A percentile compares a stretch with the other conserved stretches of the same genome.
These are phyloP conservation scores for Tetramorium bicarinatum DNA, from an alignment of 2,888 invertebrate species.

Conservation along the genomic window DNA sequence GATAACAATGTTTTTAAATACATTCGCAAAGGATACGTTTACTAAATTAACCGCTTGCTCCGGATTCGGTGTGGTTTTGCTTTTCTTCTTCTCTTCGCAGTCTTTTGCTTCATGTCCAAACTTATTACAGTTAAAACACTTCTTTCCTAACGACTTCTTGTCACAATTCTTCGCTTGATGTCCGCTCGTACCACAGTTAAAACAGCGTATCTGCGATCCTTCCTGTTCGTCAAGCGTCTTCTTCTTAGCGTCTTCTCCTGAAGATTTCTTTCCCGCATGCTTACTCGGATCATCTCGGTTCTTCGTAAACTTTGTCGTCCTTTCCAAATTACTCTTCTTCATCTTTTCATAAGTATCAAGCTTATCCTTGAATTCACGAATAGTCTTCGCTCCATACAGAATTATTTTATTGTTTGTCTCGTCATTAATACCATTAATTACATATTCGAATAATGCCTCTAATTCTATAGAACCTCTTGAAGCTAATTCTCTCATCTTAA, in stretches of 20 bases:
- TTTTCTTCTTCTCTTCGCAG: neutral
- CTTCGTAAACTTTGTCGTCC: neutral
- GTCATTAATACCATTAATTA: constrained; percentile 46
- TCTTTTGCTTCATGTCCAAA: constrained; percentile 73
- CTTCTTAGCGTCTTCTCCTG: neutral
- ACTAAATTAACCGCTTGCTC: constrained; percentile 7
- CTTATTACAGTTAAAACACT: constrained; percentile 76
- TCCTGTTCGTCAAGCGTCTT: neutral
- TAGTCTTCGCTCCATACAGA: constrained; percentile 19
- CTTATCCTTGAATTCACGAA: constrained; percentile 29
- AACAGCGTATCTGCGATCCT: neutral
- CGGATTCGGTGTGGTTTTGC: neutral
- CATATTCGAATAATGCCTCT: constrained; percentile 45
- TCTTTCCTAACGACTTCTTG: constrained; percentile 64
- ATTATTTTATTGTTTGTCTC: constrained; percentile 28
- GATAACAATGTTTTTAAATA: constrained; percentile 2
- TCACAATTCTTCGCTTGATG: constrained; percentile 37
- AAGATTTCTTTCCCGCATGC: neutral
- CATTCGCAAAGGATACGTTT: neutral
- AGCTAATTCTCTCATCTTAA: constrained; percentile 50
- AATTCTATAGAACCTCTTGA: constrained; percentile 46
- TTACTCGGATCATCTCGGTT: too few species aligned
- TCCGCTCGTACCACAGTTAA: neutral
- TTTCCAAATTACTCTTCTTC: neutral
- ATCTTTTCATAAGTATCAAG: neutral